Conservation (phyloP, 2,797 vertebrate species). For the Petrocephalus sullivani region DNA sequence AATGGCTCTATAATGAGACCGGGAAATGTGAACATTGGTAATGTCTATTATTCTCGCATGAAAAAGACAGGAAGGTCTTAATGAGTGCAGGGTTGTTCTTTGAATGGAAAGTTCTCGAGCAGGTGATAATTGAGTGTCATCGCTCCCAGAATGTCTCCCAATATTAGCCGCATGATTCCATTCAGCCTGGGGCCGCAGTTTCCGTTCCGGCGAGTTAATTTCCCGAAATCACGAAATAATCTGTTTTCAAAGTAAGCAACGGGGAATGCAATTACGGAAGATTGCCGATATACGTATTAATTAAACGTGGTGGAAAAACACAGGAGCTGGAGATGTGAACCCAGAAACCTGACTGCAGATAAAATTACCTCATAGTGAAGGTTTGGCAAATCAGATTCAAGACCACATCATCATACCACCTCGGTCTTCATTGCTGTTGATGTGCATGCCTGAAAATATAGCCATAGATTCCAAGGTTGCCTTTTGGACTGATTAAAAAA, state of each 20-base stretch:
- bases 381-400: background rate
- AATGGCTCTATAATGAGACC: slow-evolving; percentile 46
- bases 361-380: background rate
- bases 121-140: slow-evolving; percentile 45
- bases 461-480: background rate
- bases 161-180: slow-evolving; percentile 1
- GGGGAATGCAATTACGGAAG: slow-evolving; percentile 13
- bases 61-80: slow-evolving; percentile 48
- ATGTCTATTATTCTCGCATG: slow-evolving; percentile 43
- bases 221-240: slow-evolving; percentile 15
- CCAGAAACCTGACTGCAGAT: background rate
- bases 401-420: background rate
- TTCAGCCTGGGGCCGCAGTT: background rate
- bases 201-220: background rate
- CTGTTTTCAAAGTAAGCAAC: slow-evolving; percentile 18
- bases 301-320: slow-evolving; percentile 10
- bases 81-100: slow-evolving; percentile 35
- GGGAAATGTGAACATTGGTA: slow-evolving; percentile 46
- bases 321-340: background rate
- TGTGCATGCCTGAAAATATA: background rate
- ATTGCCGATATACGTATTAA: slow-evolving; percentile 15
- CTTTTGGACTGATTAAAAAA: background rate
- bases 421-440: background rate
- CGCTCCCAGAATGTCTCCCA: slow-evolving; percentile 30
- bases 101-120: slow-evolving; percentile 41